These are phyloP conservation scores for Macrotis lagotis DNA, from an alignment of 2,113 vertebrate species.

Conservation along the genomic window DNA sequence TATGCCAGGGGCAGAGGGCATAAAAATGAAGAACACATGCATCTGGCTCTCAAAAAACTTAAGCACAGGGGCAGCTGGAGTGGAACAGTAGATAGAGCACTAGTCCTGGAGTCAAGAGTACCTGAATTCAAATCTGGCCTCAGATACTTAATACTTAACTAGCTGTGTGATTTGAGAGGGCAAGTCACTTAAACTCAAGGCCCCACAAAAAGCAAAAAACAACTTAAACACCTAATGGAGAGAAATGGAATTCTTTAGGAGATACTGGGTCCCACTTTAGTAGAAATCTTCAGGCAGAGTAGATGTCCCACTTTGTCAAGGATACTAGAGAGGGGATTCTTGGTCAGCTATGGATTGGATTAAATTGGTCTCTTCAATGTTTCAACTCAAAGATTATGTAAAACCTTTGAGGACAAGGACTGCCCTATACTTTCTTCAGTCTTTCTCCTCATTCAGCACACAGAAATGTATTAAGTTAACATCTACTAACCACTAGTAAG, in stretches of 20 bases:
- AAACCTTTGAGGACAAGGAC: background rate
- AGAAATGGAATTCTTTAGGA: background rate
- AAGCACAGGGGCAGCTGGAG: too few species aligned
- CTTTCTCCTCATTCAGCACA: background rate
- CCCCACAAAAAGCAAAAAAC: too few species aligned
- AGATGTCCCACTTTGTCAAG: background rate
- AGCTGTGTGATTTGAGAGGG: too few species aligned
- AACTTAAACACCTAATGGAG: background rate
- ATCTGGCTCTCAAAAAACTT: background rate
- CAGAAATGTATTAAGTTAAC: background rate
- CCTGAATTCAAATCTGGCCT: too few species aligned
- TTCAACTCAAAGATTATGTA: background rate
- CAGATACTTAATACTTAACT: too few species aligned
- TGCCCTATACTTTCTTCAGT: background rate
- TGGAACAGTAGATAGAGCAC: too few species aligned
- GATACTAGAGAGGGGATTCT: background rate
- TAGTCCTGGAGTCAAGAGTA: too few species aligned
- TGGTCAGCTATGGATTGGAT: background rate
- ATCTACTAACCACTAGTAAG: background rate
- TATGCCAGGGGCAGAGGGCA: background rate
- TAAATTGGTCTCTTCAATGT: background rate
- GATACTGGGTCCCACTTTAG: background rate
- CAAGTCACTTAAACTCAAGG: too few species aligned
- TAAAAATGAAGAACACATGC: background rate
- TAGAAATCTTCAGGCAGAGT: background rate